Evolutionary conservation across 2,113 vertebrate genomes (phyloP).

Genomic region (Albula goreensis): DNA sequence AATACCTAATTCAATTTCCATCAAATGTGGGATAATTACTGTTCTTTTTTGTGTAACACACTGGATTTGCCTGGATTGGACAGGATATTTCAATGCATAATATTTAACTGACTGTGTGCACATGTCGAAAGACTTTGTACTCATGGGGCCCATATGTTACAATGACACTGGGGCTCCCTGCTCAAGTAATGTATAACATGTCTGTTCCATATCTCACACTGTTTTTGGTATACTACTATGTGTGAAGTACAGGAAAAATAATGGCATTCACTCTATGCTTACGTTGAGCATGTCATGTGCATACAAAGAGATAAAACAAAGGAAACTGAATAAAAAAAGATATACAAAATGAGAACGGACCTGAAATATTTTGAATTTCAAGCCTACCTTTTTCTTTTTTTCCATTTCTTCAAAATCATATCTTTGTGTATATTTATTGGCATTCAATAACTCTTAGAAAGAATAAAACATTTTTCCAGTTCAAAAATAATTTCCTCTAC

Average conservation of each 20-base stretch:
- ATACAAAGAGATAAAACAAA: too few relatives aligned
- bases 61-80: constrained; percentile 5
- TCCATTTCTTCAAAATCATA: background rate
- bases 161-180: background rate
- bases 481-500: too few relatives aligned
- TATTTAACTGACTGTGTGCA: background rate
- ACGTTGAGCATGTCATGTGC: too few relatives aligned
- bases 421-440: too few relatives aligned
- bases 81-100: constrained; percentile 34
- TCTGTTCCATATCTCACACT: background rate
- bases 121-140: background rate
- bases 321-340: too few relatives aligned
- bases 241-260: background rate
- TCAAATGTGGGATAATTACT: constrained; percentile 48
- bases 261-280: too few relatives aligned
- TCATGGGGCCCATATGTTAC: background rate
- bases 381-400: background rate
- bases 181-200: background rate
- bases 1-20: constrained; percentile 60
- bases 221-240: background rate
- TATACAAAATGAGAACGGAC: too few relatives aligned
- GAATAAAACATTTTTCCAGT: too few relatives aligned
- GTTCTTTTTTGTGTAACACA: background rate
- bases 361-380: too few relatives aligned
- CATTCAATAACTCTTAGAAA: too few relatives aligned